Base-by-base conservation (phyloP, 2,113 vertebrate genomes). In the Percopsis transmontana region DNA sequence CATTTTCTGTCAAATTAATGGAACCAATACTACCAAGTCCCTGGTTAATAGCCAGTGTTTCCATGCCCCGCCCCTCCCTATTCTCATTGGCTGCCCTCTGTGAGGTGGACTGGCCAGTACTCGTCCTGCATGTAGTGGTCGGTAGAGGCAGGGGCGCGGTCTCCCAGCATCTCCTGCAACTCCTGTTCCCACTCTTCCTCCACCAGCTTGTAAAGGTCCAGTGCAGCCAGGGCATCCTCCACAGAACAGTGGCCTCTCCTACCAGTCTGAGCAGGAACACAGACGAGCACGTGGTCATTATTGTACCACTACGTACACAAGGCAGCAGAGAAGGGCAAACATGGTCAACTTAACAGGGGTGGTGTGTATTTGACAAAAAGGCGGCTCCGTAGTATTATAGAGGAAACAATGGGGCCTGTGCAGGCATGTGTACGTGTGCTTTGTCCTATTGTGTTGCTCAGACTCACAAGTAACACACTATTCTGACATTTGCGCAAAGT, bases 191-290 rank as follows among this genome's bases (percentile, higher is more conserved):
- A 97, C 70, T 90, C 86, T 9, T 73, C 86, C 80, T 96, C 95
- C 65, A 98, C 96, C 85, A 98, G 91, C 77, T 94, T 94, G 89
- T 98, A 99, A 19, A 99, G 93, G 70, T 99, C 96, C 82, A 99
- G 94, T 21, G 96, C 86, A 0, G 97, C 93, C 24, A 18, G 65
- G 8, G 97, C 94, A 0, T 99, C 97, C 74, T 99, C 96, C 58
- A 97, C 94, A 0, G 97, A 98, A 0, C 94, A 96, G 88, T 99
- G 97, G 0, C 97, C 97, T 0, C 52, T 67, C n/a, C 3, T 77
- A 56, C 94, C 91, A 0, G 82, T 85, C 97, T 99, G 88, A 3
- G 0, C 0, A 19, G 1, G 3, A 0, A 77, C 19, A 54, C 81
- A 1, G 23, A 7, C 10, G 12, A 12, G 11, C 20, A 53, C 51